Evolutionary conservation across 2,113 vertebrate species (phyloP), one percentile per base, ranked within the genome.

Genomic region (Oncorhynchus clarkii): DNA sequence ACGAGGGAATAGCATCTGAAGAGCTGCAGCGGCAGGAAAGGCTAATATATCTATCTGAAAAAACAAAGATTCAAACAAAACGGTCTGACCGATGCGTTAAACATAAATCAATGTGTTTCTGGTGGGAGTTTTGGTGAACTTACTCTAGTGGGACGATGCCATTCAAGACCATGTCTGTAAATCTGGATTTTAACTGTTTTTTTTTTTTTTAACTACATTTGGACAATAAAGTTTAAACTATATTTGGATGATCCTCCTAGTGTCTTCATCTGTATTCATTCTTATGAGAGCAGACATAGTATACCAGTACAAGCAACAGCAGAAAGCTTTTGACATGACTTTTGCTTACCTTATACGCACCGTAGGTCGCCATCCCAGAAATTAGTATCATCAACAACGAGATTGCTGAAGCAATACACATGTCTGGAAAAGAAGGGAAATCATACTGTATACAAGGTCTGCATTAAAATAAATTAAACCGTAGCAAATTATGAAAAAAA

Each of bases 381-480:
- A 95, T 95, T 54, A 95, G 86, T 79, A 96, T 95, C 94, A 96
- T 95, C 3, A 96, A 93, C 39, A 96, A 89, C 74, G 95, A 95
- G 82, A 95, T 92, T 0, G 93, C 94, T 0, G 94, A 94, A 3
- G 95, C 94, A 70, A 96, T 94, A 80, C 93, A 95, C 92, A 95
- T 93, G 81, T 95, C 95, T 96, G 88, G 12, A 84, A 88, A 62
- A 70, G 39, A 12, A 60, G 16, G 29, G 4, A 48, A 54, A 29
- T 59, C 12, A 39, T 39, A 18, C 11, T 2, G 13, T 7, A 20
- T 11, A 34, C 18, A 34, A 29, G 16, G 16, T 39, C 18, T 20
- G 57, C 67, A 8, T 13, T 39, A 1, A 9, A 39, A 20, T 68
- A 22, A 18, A 68, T 57, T 20, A 57, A 5, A 31, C 29, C 5